Percentiles rank a stretch among this genome's conserved stretches.
phyloP scores from a whole-genome alignment of 2,888 invertebrate species.

The Aradus depressus region DNA sequence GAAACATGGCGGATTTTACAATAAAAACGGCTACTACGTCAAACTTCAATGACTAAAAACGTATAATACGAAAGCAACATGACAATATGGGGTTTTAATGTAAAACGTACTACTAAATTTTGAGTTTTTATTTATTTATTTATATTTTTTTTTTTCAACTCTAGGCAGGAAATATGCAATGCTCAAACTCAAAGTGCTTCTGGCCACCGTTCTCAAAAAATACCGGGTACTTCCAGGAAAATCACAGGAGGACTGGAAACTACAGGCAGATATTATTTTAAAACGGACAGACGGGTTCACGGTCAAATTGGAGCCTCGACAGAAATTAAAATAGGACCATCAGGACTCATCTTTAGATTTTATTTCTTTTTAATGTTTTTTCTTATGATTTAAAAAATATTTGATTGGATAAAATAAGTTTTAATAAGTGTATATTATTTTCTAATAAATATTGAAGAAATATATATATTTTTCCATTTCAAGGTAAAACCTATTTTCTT shows the following conservation, averaged over 20 bases:
- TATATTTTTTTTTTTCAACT: constrained; percentile 32
- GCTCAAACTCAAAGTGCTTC: constrained; percentile 61
- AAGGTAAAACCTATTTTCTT: no score
- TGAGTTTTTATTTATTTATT: neutral
- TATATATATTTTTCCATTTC: no score
- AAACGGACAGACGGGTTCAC: constrained; percentile 65
- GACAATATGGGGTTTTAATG: no score
- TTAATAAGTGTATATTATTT: no score
- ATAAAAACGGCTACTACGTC: neutral
- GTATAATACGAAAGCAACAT: no score
- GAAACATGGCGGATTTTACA: neutral
- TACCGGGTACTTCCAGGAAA: constrained; percentile 57
- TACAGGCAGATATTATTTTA: constrained; percentile 62
- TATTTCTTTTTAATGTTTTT: no score
- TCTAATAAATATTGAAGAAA: no score
- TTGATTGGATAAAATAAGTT: no score
- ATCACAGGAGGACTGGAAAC: constrained; percentile 53
- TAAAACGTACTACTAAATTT: no score
- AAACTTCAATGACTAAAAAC: neutral
- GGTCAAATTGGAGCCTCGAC: constrained; percentile 55
- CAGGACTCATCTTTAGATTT: neutral
- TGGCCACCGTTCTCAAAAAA: constrained; percentile 60
- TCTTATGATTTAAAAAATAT: no score
- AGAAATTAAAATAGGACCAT: no score
- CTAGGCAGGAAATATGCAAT: constrained; percentile 66